Conservation (phyloP, 2,888 invertebrate genomes). For the Mimas tiliae region DNA sequence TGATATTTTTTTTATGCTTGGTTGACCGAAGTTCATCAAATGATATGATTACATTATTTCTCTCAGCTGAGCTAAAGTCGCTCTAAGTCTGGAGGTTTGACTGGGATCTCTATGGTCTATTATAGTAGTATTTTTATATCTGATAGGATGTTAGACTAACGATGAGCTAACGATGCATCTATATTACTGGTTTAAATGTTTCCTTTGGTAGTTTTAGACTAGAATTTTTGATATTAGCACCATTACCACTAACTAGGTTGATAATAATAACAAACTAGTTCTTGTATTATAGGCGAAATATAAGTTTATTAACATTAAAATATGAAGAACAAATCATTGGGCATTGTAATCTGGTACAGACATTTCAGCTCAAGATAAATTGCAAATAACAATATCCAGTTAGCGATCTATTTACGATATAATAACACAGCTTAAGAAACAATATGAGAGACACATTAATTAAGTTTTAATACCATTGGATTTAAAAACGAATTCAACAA, state of each 20-base stretch:
- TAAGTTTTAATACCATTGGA: constrained; percentile 14
- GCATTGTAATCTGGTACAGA: background rate
- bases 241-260: too few species aligned
- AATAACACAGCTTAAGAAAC: too few species aligned
- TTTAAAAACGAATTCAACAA: constrained; percentile 14
- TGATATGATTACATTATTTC: background rate
- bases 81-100: background rate
- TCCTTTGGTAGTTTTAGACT: too few species aligned
- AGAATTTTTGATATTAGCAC: too few species aligned
- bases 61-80: background rate
- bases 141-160: too few species aligned
- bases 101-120: background rate
- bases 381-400: background rate
- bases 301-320: too few species aligned
- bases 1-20: constrained; percentile 16
- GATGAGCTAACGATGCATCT: too few species aligned
- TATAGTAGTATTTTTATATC: too few species aligned
- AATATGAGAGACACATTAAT: background rate
- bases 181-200: too few species aligned
- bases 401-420: constrained; percentile 1
- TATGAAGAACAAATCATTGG: background rate
- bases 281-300: too few species aligned
- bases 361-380: background rate
- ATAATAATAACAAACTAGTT: too few species aligned
- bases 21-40: background rate